phyloP scores from a whole-genome alignment of 2,797 vertebrate genomes.

The Chelonia mydas region DNA sequence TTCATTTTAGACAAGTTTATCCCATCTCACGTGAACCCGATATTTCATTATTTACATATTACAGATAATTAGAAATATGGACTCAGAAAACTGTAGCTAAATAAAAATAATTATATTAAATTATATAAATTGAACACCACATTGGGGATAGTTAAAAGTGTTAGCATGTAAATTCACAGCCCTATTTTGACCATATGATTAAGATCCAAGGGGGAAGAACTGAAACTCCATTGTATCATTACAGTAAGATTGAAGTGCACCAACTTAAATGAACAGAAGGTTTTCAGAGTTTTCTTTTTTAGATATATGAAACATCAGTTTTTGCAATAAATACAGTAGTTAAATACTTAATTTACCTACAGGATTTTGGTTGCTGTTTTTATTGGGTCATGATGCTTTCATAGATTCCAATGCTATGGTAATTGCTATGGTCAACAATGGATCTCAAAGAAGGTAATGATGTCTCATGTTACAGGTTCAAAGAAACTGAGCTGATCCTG shows the following conservation, averaged over 20 bases:
- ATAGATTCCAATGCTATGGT: not conserved
- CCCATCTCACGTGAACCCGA: not conserved
- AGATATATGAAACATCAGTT: constrained; percentile 7
- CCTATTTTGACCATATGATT: not conserved
- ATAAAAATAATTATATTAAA: not conserved
- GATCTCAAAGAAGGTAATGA: too few relatives aligned
- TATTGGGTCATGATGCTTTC: not conserved
- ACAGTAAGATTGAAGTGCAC: not conserved
- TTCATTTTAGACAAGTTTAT: constrained; percentile 40
- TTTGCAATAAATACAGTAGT: constrained; percentile 46
- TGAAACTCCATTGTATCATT: not conserved
- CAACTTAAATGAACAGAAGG: not conserved
- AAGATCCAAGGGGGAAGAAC: not conserved
- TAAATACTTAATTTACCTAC: not conserved
- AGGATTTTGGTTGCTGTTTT: not conserved
- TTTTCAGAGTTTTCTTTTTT: constrained; percentile 2
- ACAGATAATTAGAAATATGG: not conserved
- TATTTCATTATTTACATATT: constrained; percentile 39
- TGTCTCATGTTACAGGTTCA: too few relatives aligned
- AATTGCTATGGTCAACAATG: not conserved
- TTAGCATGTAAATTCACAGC: not conserved
- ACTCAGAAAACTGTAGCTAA: constrained; percentile 14
- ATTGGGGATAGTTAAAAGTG: not conserved
- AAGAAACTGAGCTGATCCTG: fast-evolving
- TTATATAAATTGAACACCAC: not conserved